Percentiles rank a stretch among this genome's conserved stretches.
Evolutionary conservation across 2,797 vertebrate species (phyloP).

Genomic region (Malurus leucopterus): DNA sequence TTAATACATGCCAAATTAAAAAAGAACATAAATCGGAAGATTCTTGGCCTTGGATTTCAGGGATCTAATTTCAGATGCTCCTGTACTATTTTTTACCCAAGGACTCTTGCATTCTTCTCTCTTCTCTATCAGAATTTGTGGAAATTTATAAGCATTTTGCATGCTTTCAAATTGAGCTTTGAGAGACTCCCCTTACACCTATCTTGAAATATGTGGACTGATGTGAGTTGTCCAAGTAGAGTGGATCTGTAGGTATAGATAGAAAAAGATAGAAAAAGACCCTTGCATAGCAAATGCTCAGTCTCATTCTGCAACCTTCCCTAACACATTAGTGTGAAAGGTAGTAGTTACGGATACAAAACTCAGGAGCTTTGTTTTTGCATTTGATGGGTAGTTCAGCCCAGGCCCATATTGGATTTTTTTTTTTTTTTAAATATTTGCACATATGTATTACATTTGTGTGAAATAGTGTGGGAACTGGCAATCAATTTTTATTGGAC

Average conservation of each 20-base stretch:
- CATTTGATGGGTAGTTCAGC: neutral
- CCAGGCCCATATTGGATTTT: no score
- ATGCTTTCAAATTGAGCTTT: neutral
- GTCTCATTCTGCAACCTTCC: neutral
- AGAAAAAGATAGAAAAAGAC: neutral
- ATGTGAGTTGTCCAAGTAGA: neutral
- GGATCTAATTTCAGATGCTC: neutral
- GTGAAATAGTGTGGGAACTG: neutral
- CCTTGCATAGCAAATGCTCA: neutral
- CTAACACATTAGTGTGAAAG: neutral
- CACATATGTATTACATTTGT: neutral
- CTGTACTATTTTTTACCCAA: neutral
- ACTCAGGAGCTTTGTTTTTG: neutral
- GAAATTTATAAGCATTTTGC: neutral
- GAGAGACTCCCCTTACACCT: fast-evolving
- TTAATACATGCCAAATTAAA: neutral
- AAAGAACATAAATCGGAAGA: neutral
- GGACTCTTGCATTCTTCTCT: neutral
- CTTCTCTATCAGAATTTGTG: neutral
- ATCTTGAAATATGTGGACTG: neutral
- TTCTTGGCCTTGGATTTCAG: neutral
- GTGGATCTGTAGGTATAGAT: neutral
- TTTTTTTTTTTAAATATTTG: neutral
- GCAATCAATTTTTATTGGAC: neutral
- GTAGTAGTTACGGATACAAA: neutral